Conservation (phyloP, 2,113 vertebrate species). For the Megalops atlanticus region DNA sequence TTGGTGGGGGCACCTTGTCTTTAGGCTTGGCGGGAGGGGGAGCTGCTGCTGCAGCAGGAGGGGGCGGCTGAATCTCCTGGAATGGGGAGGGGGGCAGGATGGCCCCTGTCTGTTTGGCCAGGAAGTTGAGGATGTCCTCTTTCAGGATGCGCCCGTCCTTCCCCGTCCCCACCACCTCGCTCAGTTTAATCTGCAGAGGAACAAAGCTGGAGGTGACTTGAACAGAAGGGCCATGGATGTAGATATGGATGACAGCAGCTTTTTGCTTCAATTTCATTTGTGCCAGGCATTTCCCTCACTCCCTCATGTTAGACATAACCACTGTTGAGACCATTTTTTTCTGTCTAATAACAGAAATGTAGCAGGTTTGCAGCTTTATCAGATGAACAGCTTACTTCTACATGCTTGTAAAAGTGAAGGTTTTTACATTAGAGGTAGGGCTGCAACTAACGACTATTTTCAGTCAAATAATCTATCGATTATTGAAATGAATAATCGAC, state of each 20-base stretch:
- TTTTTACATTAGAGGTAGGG: neutral
- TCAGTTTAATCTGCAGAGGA: conserved; percentile 87
- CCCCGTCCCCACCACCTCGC: conserved; percentile 92
- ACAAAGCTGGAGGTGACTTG: neutral
- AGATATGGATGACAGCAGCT: neutral
- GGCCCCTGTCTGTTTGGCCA: conserved; percentile 93
- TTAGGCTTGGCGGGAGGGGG: conserved; percentile 43
- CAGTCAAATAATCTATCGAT: too few species aligned
- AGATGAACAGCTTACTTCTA: neutral
- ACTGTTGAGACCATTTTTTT: too few species aligned
- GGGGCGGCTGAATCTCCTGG: conserved; percentile 76
- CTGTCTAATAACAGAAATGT: neutral
- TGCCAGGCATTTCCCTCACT: too few species aligned
- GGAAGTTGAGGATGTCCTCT: conserved; percentile 93
- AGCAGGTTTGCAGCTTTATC: neutral
- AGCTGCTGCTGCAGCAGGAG: conserved; percentile 46
- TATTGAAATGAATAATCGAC: too few species aligned
- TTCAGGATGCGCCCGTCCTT: conserved; percentile 94
- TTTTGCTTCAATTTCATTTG: neutral
- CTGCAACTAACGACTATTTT: too few species aligned
- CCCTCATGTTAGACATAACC: too few species aligned
- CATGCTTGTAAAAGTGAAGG: neutral
- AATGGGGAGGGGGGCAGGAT: conserved; percentile 87
- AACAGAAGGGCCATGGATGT: neutral
- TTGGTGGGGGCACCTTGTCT: conserved; percentile 44